Percentiles rank a stretch among this genome's conserved stretches.
Evolutionary conservation across 2,113 vertebrate species (phyloP).

Genomic region (Chiloscyllium plagiosum): DNA sequence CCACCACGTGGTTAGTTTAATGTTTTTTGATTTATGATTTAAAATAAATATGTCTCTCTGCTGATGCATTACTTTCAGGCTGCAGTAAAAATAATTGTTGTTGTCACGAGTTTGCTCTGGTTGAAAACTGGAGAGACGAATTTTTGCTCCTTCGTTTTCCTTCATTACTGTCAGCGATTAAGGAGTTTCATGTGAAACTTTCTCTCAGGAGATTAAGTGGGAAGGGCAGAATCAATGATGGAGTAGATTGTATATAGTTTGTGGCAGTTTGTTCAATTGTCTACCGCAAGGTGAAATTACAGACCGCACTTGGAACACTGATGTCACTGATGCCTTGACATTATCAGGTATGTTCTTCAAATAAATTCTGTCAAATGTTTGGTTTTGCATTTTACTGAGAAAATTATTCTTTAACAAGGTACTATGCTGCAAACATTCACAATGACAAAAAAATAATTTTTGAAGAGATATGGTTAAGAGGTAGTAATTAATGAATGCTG

Average conservation of each 20-base stretch:
- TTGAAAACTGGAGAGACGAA: neutral
- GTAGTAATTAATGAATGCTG: neutral
- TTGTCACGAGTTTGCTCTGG: neutral
- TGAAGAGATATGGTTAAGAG: neutral
- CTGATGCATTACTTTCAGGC: neutral
- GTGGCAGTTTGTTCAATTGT: slow-evolving; percentile 34
- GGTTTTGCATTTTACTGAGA: neutral
- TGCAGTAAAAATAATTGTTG: neutral
- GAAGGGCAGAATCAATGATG: neutral
- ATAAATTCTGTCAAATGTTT: neutral
- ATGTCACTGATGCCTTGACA: slow-evolving; percentile 18
- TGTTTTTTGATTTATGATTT: neutral
- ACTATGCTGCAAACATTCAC: neutral
- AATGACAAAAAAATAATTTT: neutral
- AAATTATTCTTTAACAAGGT: neutral
- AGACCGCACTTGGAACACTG: neutral
- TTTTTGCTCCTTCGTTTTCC: neutral
- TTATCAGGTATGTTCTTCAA: neutral
- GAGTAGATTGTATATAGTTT: slow-evolving; percentile 18
- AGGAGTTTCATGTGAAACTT: neutral
- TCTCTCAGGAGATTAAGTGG: slow-evolving; percentile 18
- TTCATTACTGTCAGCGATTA: neutral
- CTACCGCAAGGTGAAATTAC: slow-evolving; percentile 22
- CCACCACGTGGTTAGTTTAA: neutral
- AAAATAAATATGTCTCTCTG: neutral